Base-by-base conservation (phyloP, 2,113 vertebrate species). In the Corythaixoides concolor region DNA sequence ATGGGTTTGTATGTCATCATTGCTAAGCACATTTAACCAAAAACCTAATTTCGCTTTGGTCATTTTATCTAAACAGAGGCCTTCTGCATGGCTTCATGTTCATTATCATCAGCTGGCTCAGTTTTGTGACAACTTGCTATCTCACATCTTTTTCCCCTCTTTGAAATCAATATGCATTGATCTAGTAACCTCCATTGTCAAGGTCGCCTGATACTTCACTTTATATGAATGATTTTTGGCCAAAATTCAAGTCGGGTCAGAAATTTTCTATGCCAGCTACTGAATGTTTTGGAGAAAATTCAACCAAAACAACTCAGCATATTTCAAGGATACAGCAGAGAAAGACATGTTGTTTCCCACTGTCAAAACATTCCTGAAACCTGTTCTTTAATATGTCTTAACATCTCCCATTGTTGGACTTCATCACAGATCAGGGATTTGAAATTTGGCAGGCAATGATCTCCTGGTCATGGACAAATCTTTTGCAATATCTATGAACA, bases 351-450 rank as follows among this genome's bases (percentile, higher is more conserved):
- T 96, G 89, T 89, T 95, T 94, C 85, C 85, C 72, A 59, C 75
- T 90, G 85, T 96, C 88, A 93, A 93, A 97, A 96, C 82, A 94
- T 94, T 95, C 70, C 81, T 94, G 78, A 95, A 93, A 83, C 41
- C 28, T 94, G 91, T 89, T 93, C 37, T 95, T 91, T 96, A 94
- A 49, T 93, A 70, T 64, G 9, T 53, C 66, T 89, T 89, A 87
- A 75, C 66, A 76, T 86, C 80, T 53, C 28, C 58, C 15, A 37
- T 93, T 96, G 68, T 76, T 96, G 88, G 72, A 96, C 49, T 79
- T 89, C 77, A 93, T 89, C 53, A 68, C 10, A 8, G 86, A 78
- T 78, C 39, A 72, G 90, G 90, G 92, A 96, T 93, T 96, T 96
- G 69, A 93, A 87, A 87, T 94, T 94, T 95, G 95, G 93, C 90